phyloP scores from a whole-genome alignment of 30 jellyfish, hydroid and myxozoan species.

The Aurelia sp. region DNA sequence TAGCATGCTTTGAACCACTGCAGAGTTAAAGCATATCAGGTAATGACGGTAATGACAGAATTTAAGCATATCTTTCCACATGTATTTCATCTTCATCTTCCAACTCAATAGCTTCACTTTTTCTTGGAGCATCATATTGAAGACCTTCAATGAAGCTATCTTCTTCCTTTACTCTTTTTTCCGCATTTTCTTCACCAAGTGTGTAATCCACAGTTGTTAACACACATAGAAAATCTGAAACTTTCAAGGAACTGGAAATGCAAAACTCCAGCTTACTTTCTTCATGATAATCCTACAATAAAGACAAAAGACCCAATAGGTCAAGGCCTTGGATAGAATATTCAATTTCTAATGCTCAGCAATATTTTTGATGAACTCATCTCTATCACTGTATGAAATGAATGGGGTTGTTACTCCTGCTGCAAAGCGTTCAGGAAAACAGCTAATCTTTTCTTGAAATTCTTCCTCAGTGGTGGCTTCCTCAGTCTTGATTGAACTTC shows the following conservation, averaged over 20 bases:
- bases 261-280: conserved; percentile 16
- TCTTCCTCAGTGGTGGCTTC: background rate
- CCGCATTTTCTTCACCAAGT: too few relatives aligned
- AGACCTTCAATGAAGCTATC: conserved; percentile 3
- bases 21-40: conserved; percentile 8
- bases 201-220: too few relatives aligned
- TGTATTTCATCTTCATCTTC: background rate
- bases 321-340: too few relatives aligned
- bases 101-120: background rate
- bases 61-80: background rate
- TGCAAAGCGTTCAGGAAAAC: conserved; percentile 2
- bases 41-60: too few relatives aligned
- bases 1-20: conserved; percentile 26
- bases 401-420: background rate
- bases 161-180: background rate
- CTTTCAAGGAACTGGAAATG: background rate
- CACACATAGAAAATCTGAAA: background rate
- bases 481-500: too few relatives aligned
- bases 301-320: conserved; percentile 7
- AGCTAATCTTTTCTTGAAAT: background rate
- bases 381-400: background rate
- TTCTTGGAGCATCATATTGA: background rate
- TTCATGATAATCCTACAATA: conserved; percentile 3
- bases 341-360: conserved; percentile 1
- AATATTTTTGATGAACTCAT: background rate